Conservation (phyloP, 2,797 vertebrate genomes). For the Crenuchus spilurus region DNA sequence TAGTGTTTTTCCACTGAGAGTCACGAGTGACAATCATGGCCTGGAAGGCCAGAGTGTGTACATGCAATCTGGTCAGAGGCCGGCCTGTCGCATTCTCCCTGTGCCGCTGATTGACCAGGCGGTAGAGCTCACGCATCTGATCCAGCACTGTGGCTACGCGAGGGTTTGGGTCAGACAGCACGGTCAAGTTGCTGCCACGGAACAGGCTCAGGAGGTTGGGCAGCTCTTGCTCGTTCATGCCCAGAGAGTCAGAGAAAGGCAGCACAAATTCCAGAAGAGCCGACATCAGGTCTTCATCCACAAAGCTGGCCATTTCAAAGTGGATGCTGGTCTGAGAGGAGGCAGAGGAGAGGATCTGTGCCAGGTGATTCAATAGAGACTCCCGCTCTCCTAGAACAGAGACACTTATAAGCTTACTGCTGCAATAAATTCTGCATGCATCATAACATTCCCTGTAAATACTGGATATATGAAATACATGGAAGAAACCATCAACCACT, state of each 20-base stretch:
- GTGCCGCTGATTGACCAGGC: constrained; percentile 75
- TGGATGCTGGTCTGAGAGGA: constrained; percentile 75
- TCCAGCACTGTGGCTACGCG: constrained; percentile 85
- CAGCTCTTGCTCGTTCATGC: constrained; percentile 89
- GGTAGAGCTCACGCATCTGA: constrained; percentile 86
- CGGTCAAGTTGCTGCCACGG: constrained; percentile 80
- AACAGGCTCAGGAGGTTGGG: constrained; percentile 84
- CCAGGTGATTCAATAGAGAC: constrained; percentile 73
- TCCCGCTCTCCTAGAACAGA: constrained; percentile 74
- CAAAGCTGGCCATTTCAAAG: constrained; percentile 89
- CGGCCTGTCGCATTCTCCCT: constrained; percentile 57
- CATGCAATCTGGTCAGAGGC: constrained; percentile 79
- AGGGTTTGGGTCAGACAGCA: constrained; percentile 84
- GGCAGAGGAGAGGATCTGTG: constrained; percentile 70
- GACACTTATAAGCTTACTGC: not conserved
- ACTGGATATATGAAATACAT: too few species aligned
- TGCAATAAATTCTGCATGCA: too few species aligned
- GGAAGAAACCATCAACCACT: too few species aligned
- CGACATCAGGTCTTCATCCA: constrained; percentile 80
- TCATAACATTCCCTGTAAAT: too few species aligned
- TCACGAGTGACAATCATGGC: constrained; percentile 80
- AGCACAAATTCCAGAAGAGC: constrained; percentile 77
- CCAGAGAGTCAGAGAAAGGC: constrained; percentile 79
- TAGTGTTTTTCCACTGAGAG: constrained; percentile 86
- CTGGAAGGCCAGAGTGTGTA: constrained; percentile 86